Conservation (phyloP, 2,113 vertebrate genomes). For the Gobio gobio region DNA sequence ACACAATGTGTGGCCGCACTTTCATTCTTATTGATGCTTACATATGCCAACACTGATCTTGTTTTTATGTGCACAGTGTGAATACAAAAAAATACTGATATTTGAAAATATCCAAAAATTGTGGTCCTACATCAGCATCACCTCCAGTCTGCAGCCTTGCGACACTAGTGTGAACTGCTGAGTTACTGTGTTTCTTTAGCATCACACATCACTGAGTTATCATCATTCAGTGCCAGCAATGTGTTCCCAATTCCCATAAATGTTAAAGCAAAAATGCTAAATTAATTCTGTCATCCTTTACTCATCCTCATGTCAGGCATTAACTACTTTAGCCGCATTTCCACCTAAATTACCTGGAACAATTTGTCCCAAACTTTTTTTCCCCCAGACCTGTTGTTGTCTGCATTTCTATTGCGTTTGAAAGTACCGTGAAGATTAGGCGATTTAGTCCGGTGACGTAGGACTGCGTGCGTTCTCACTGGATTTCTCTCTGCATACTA, state of each 20-base stretch:
- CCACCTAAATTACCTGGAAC: no score
- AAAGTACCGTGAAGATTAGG: no score
- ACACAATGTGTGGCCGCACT: background rate
- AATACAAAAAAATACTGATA: background rate
- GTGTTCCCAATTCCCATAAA: background rate
- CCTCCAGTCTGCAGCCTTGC: background rate
- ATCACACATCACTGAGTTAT: background rate
- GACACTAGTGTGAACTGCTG: slow-evolving; percentile 19
- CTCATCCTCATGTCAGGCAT: background rate
- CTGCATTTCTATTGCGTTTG: no score
- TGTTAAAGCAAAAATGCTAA: background rate
- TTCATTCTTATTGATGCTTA: background rate
- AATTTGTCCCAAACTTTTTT: no score
- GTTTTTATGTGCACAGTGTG: background rate
- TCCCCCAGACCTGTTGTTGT: no score
- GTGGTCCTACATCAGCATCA: background rate
- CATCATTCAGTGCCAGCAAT: background rate
- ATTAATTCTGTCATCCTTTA: background rate
- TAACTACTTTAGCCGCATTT: background rate
- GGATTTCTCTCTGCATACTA: no score
- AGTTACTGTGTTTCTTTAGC: background rate
- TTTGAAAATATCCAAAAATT: background rate
- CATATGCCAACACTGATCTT: background rate
- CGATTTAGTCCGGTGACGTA: no score
- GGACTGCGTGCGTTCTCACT: no score